Percentiles rank a stretch among this genome's conserved stretches.
phyloP scores from a whole-genome alignment of 2,888 invertebrate species.

The Deilephila elpenor region DNA sequence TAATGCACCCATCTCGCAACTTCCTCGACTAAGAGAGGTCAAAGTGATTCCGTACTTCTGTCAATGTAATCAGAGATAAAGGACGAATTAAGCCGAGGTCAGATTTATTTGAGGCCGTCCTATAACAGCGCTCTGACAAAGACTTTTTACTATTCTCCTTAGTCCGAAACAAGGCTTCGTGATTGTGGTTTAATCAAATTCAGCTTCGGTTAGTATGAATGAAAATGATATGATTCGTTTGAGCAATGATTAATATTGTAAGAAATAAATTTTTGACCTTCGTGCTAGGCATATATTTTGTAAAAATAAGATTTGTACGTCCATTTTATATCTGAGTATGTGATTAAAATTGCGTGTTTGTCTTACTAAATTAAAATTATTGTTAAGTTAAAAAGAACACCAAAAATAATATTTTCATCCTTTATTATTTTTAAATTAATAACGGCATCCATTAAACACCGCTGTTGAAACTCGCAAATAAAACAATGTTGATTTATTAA shows the following conservation, averaged over 20 bases:
- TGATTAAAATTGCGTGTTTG: too few relatives aligned
- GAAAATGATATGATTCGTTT: neutral
- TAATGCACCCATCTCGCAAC: neutral
- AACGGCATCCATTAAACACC: too few relatives aligned
- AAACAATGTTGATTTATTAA: neutral
- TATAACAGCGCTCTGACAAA: constrained; percentile 31
- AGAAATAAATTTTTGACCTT: too few relatives aligned
- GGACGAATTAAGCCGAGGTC: constrained; percentile 33
- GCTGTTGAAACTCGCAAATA: too few relatives aligned
- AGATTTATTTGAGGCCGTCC: constrained; percentile 37
- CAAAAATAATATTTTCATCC: too few relatives aligned
- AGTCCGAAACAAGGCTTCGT: constrained; percentile 7
- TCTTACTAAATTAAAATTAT: too few relatives aligned
- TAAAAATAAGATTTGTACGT: too few relatives aligned
- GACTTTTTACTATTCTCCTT: constrained; percentile 25
- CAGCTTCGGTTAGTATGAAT: constrained; percentile 14
- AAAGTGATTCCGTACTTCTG: constrained; percentile 30
- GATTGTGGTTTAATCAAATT: constrained; percentile 23
- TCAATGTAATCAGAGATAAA: constrained; percentile 36
- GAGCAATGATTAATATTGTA: neutral
- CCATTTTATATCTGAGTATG: too few relatives aligned
- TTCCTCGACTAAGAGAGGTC: constrained; percentile 18
- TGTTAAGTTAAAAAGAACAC: too few relatives aligned
- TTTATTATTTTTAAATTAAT: too few relatives aligned
- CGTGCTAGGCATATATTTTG: too few relatives aligned